A percentile compares a stretch with the other conserved stretches of the same genome.
phyloP scores from a whole-genome alignment of 2,797 vertebrate genomes.

The Spinibarbus caldwelli region DNA sequence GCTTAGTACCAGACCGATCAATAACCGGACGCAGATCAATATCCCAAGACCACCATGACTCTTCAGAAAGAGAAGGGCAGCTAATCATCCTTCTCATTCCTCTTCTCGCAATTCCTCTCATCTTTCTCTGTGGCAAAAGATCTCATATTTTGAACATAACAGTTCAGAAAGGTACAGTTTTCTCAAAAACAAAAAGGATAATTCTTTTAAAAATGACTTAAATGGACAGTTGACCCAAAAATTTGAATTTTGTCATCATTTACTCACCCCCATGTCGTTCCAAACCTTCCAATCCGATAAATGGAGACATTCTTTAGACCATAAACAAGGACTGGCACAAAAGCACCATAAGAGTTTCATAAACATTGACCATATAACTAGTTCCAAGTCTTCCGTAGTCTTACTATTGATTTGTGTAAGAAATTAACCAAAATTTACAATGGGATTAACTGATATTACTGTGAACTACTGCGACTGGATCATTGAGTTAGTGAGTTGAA shows the following conservation, averaged over 20 bases:
- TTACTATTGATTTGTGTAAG: neutral
- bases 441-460: neutral
- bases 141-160: neutral
- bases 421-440: neutral
- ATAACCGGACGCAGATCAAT: conserved; percentile 52
- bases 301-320: neutral
- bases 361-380: neutral
- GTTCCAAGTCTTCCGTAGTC: neutral
- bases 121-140: neutral
- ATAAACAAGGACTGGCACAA: neutral
- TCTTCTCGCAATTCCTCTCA: conserved; percentile 10
- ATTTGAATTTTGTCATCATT: neutral
- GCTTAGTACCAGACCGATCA: neutral
- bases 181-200: neutral
- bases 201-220: neutral
- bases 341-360: neutral
- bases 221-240: neutral
- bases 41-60: conserved; percentile 33
- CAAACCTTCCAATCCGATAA: neutral
- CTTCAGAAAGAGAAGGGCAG: conserved; percentile 20
- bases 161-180: neutral
- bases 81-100: conserved; percentile 23
- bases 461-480: neutral
- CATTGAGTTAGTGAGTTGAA: neutral
- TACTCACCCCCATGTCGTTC: neutral